Base-by-base conservation (phyloP, 2,113 vertebrate species). In the Zosterops lateralis region DNA sequence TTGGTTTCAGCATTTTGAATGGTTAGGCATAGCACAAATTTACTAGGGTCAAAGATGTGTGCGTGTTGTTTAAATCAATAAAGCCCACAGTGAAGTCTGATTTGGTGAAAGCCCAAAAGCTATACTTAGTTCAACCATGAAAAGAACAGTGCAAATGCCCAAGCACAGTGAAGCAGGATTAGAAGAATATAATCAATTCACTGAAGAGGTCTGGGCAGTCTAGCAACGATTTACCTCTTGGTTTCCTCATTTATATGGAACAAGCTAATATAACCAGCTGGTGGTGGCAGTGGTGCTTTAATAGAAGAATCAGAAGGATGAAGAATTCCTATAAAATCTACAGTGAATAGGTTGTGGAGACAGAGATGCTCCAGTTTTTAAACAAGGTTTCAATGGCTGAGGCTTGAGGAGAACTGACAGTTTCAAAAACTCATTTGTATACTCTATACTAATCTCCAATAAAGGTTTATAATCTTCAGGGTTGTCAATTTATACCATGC, bases 401-500 rank as follows among this genome's bases (percentile, higher is more conserved):
- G 34, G 17, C 12, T 60, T 47, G 22, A 86, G 11, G 26, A 4
- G 15, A 5, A 2, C 16, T 53, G 29, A 50, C 6, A 47, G 9
- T 51, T 88, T 51, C 32, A 42, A 85, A 64, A 75, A 7, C 2
- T 9, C 7, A 9, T 77, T 50, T 82, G 12, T 22, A 18, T 12
- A 48, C 11, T 36, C 5, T 10, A 6, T 3, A 26, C 3, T 53
- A 15, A 65, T n/a, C 31, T 50, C n/a, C 45, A 42, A 12, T 6
- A 42, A 36, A 72, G 10, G 12, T 42, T 65, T 22, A 51, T 6
- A 29, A n/a, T 22, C 47, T 80, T 47, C 47, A 80, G 28, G 6
- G 6, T 2, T 91, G 16, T 58, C 0, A 0, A 22, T 0, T 40
- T 29, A 48, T 3, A 61, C 19, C 26, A 45, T 74, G 42, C 42